Conservation (phyloP, 2,888 invertebrate species). For the Tinea pellionella region DNA sequence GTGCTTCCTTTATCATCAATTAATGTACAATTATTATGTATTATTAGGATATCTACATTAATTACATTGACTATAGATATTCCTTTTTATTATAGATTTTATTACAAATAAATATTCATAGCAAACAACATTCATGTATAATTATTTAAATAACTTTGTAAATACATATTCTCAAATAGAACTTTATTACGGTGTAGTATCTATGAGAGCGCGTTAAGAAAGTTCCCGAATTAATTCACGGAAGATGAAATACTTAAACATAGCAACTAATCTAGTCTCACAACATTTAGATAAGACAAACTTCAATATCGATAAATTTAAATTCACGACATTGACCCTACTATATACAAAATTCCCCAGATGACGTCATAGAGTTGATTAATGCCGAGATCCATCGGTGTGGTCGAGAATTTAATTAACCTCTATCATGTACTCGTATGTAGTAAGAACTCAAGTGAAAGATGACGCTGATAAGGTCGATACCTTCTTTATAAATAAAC, state of each 20-base stretch:
- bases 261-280: not conserved
- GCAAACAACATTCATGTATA: not conserved
- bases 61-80: not conserved
- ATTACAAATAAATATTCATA: not conserved
- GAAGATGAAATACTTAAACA: not conserved
- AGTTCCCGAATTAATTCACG: not conserved
- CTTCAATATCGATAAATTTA: conserved; percentile 8
- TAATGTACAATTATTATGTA: not conserved
- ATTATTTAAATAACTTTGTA: not conserved
- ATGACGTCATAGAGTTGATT: not conserved
- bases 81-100: not conserved
- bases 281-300: conserved; percentile 5
- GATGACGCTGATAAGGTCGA: not conserved
- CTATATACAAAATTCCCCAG: conserved; percentile 5
- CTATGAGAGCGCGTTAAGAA: not conserved
- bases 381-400: not conserved
- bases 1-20: not conserved
- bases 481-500: not conserved
- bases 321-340: conserved; percentile 9
- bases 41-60: not conserved
- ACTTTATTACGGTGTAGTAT: not conserved
- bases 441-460: not conserved
- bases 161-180: conserved; percentile 3
- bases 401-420: conserved; percentile 3
- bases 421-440: not conserved